phyloP scores from a whole-genome alignment of 64 coral and sea anemone genomes.

The Montipora sp. region DNA sequence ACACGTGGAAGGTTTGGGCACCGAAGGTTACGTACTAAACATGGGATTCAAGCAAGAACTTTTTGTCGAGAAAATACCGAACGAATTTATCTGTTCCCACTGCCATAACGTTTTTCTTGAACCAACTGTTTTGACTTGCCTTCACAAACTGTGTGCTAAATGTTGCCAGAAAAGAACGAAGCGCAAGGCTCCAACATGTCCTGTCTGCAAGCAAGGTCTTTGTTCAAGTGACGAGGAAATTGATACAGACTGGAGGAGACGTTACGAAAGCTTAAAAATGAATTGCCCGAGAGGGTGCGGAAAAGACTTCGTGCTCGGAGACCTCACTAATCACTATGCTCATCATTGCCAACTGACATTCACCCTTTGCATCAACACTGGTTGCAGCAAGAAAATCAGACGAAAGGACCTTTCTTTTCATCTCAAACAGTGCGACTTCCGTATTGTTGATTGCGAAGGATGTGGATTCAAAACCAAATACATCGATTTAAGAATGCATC shows the following conservation, averaged over 20 bases:
- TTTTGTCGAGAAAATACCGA: conserved; percentile 70
- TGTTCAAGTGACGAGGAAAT: conserved; percentile 27
- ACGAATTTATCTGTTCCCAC: conserved; percentile 83
- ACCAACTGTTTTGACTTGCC: conserved; percentile 74
- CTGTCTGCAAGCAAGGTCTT: conserved; percentile 64
- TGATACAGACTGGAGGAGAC: conserved; percentile 66
- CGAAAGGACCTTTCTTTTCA: conserved; percentile 67
- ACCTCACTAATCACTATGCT: conserved; percentile 65
- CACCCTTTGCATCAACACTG: conserved; percentile 70
- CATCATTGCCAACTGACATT: conserved; percentile 72
- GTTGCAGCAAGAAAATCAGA: conserved; percentile 74
- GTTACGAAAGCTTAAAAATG: conserved; percentile 66
- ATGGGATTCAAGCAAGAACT: conserved; percentile 86
- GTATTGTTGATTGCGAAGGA: conserved; percentile 74
- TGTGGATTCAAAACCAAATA: conserved; percentile 85
- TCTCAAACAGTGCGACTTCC: conserved; percentile 69
- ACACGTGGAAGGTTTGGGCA: no score
- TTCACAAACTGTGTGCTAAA: conserved; percentile 80
- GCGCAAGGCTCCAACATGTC: conserved; percentile 68
- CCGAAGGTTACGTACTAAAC: not conserved
- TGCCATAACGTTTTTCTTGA: conserved; percentile 86
- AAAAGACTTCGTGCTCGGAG: conserved; percentile 43
- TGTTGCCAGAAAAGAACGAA: conserved; percentile 85
- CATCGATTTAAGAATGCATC: conserved; percentile 84
- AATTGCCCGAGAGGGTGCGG: conserved; percentile 93